A percentile compares a stretch with the other conserved stretches of the same genome.
Conservation (phyloP, 1,140 invertebrate genomes). For the Drosophila carrolli region DNA sequence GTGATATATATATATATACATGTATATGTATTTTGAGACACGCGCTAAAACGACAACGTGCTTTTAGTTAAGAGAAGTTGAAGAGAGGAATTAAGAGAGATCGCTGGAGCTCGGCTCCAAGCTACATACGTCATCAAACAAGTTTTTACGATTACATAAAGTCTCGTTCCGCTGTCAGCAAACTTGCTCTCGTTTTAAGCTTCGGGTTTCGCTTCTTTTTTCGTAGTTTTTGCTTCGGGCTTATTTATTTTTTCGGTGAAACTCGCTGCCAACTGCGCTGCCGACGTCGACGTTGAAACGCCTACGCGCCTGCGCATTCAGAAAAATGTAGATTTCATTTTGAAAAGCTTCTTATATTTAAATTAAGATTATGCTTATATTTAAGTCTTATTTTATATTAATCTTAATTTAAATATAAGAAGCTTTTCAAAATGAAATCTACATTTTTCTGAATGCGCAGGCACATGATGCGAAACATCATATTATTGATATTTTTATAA, state of each 20-base stretch:
- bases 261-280: constrained; percentile 28
- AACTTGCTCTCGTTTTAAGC: constrained; percentile 70
- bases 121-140: constrained; percentile 67
- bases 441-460: constrained; percentile 9
- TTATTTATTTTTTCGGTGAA: constrained; percentile 26
- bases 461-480: background rate
- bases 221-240: constrained; percentile 5
- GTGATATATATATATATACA: background rate
- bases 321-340: background rate
- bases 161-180: constrained; percentile 46
- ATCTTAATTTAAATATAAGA: too few relatives aligned
- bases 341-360: too few relatives aligned
- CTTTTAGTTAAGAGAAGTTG: constrained; percentile 30
- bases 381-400: too few relatives aligned
- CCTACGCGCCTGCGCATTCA: constrained; percentile 25
- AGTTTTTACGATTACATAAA: constrained; percentile 79
- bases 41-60: constrained; percentile 72
- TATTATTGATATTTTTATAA: too few relatives aligned
- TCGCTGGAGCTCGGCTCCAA: constrained; percentile 25
- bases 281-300: constrained; percentile 16
- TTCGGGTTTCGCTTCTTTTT: constrained; percentile 21
- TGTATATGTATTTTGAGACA: constrained; percentile 22
- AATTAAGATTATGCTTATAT: too few relatives aligned
- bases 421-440: too few relatives aligned
- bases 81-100: constrained; percentile 25